Evolutionary conservation across 2,113 vertebrate species (phyloP).

Genomic region (rat (Rattus norvegicus)): GRCr8 NC_086021.1:123879001-123879500

Average conservation of each 20-base stretch:
- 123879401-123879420: not conserved
- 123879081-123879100: not conserved
- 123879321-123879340: not conserved
- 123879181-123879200: not conserved
- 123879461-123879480: conserved; percentile 42
- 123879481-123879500: conserved; percentile 28
- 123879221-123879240: not conserved
- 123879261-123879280: no score
- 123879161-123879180: not conserved
- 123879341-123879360: not conserved
- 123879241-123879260: not conserved
- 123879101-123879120: not conserved
- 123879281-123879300: no score
- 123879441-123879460: conserved; percentile 12
- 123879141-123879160: not conserved
- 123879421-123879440: not conserved
- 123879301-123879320: not conserved
- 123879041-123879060: not conserved
- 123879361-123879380: not conserved
- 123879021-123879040: not conserved
- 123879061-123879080: not conserved
- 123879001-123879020: not conserved
- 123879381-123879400: conserved; percentile 28
- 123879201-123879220: not conserved
- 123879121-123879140: not conserved